Evolutionary conservation across 2,888 invertebrate species (phyloP).

Genomic region (Euplagia quadripunctaria): DNA sequence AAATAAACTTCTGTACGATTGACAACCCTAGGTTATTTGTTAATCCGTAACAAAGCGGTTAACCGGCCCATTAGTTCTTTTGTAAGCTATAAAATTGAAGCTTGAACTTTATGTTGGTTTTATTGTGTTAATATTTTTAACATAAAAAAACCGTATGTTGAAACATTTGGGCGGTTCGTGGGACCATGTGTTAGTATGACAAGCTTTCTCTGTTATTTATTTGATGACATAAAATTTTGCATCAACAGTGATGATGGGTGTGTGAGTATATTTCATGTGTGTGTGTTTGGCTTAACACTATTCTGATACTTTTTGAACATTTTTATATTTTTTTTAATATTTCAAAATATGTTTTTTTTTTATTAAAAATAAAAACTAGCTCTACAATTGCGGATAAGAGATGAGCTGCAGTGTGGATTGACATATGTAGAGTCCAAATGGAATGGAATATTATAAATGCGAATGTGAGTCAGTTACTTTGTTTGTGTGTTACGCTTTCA

Average conservation of each 20-base stretch:
- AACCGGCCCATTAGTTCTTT: constrained; percentile 80
- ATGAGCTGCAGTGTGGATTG: no score
- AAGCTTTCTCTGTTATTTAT: constrained; percentile 32
- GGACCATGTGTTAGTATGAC: constrained; percentile 39
- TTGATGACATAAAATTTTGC: constrained; percentile 38
- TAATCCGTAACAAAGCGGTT: constrained; percentile 73
- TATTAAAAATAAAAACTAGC: no score
- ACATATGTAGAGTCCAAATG: no score
- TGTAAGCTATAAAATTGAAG: constrained; percentile 61
- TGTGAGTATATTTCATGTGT: constrained; percentile 1
- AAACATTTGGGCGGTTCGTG: constrained; percentile 62
- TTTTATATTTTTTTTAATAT: background rate
- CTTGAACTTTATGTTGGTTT: constrained; percentile 34
- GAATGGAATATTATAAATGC: no score
- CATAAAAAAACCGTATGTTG: constrained; percentile 47
- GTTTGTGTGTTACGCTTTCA: background rate
- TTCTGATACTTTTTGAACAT: background rate
- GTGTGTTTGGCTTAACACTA: background rate
- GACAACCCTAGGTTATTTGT: constrained; percentile 58
- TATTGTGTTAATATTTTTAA: constrained; percentile 44
- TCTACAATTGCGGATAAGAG: no score
- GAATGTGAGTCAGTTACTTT: background rate
- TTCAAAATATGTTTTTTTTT: background rate
- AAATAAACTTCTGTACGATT: constrained; percentile 28
- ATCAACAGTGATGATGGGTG: constrained; percentile 19